These are phyloP conservation scores for Agelas oroides DNA, from an alignment of 37 sponge, comb jelly and placozoan species.

Conservation along the genomic window DNA sequence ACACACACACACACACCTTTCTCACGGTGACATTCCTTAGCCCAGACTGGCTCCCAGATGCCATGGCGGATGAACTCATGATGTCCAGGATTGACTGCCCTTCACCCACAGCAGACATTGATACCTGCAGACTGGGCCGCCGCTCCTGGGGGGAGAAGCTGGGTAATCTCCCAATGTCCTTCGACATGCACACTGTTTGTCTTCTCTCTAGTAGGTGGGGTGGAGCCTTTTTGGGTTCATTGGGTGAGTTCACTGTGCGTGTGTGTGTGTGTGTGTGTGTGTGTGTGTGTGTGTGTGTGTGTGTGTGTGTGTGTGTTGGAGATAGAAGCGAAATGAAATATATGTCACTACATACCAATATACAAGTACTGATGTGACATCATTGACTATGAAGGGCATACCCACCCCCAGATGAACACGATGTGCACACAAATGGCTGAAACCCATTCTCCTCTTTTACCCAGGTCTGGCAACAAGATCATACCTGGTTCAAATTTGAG, in stretches of 20 bases:
- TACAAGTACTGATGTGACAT: too few relatives aligned
- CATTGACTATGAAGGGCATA: too few relatives aligned
- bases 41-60: constrained; percentile 50
- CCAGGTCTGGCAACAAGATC: too few relatives aligned
- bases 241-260: constrained; percentile 36
- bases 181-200: constrained; percentile 2
- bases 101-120: neutral
- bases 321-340: too few relatives aligned
- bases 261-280: too few relatives aligned
- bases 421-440: too few relatives aligned
- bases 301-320: too few relatives aligned
- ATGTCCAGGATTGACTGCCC: neutral
- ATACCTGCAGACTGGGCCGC: constrained; percentile 1
- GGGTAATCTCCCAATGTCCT: constrained; percentile 4
- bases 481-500: constrained; percentile 66
- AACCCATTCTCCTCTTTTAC: too few relatives aligned
- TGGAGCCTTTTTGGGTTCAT: neutral
- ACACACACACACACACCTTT: neutral
- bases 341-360: too few relatives aligned
- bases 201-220: neutral
- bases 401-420: too few relatives aligned
- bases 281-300: too few relatives aligned
- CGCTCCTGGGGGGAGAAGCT: neutral
- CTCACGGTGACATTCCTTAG: constrained; percentile 41
- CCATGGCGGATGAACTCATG: constrained; percentile 65